Conservation (phyloP, 2,888 invertebrate species). For the Euspilapteryx auroguttella region DNA sequence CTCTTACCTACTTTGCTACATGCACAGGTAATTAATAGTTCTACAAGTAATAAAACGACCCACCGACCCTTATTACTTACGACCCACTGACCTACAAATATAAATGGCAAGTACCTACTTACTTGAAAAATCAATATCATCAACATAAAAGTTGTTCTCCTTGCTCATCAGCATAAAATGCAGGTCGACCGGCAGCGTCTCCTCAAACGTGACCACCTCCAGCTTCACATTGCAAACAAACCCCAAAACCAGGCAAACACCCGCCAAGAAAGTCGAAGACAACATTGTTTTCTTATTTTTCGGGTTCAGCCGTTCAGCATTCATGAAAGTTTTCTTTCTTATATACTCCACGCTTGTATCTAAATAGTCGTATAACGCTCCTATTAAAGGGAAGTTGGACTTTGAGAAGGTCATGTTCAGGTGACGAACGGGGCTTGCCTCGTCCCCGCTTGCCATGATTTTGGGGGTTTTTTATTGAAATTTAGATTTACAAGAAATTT, state of each 20-base stretch:
- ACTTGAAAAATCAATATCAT: slow-evolving; percentile 42
- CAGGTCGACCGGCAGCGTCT: slow-evolving; percentile 29
- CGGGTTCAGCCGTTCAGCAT: slow-evolving; percentile 24
- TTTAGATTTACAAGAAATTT: background rate
- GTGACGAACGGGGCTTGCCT: background rate
- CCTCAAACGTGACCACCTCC: slow-evolving; percentile 33
- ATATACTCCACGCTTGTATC: slow-evolving; percentile 30
- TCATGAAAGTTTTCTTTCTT: slow-evolving; percentile 18
- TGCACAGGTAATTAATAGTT: no score
- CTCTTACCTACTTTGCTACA: no score
- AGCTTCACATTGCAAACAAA: slow-evolving; percentile 36
- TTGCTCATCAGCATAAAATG: slow-evolving; percentile 40
- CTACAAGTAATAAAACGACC: no score
- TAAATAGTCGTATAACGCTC: slow-evolving; percentile 36
- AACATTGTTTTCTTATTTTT: slow-evolving; percentile 19
- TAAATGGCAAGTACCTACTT: no score
- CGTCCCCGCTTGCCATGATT: background rate
- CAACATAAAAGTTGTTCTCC: slow-evolving; percentile 37
- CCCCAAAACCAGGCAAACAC: slow-evolving; percentile 28
- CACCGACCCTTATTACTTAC: no score
- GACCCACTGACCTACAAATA: no score
- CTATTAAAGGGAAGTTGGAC: slow-evolving; percentile 29
- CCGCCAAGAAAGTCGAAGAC: slow-evolving; percentile 26
- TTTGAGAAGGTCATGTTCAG: slow-evolving; percentile 33
- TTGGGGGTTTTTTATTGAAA: no score